A percentile compares a stretch with the other conserved stretches of the same genome.
These are phyloP conservation scores for Platysteira castanea DNA, from an alignment of 2,113 vertebrate species.

Conservation along the genomic window DNA sequence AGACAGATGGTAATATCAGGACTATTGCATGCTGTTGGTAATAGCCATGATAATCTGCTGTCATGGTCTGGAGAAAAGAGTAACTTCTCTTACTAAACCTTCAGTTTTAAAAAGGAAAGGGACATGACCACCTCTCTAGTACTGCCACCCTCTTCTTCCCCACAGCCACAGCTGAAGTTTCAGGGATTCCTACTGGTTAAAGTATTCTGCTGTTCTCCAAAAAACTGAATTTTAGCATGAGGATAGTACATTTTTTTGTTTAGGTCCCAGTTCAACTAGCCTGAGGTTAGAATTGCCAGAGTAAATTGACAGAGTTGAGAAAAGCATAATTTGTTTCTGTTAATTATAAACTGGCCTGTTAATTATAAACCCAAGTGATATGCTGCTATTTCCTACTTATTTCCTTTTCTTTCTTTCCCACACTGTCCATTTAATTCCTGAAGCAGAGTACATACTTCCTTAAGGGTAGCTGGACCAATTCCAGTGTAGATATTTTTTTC, in stretches of 20 bases:
- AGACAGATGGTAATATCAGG: neutral
- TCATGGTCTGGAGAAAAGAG: neutral
- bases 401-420: neutral
- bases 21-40: neutral
- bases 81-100: neutral
- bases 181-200: neutral
- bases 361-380: neutral
- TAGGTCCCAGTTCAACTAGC: neutral
- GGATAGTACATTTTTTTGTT: accelerated
- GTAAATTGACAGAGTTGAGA: neutral
- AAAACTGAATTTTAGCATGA: neutral
- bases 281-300: neutral
- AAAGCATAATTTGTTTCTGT: neutral
- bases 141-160: neutral
- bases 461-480: neutral
- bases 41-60: neutral
- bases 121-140: neutral
- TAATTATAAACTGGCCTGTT: neutral
- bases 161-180: neutral
- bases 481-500: neutral
- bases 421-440: neutral
- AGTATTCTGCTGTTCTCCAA: neutral
- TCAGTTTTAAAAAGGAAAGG: neutral
- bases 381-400: neutral
- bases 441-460: neutral